Evolutionary conservation across 2,888 invertebrate species (phyloP), one percentile per base, ranked within the genome.

Genomic region (Limnephilus rhombicus): DNA sequence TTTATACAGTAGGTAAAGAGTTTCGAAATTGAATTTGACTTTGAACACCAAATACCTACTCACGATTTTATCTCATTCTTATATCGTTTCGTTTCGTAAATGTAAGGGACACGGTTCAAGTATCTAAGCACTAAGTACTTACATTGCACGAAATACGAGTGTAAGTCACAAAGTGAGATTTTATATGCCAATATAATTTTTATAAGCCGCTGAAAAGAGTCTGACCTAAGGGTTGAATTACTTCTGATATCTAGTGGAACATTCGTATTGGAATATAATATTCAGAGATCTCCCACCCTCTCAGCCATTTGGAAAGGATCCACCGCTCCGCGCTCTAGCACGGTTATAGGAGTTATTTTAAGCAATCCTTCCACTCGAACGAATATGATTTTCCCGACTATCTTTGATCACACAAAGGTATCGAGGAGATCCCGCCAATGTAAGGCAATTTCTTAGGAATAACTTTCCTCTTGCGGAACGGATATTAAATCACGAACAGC

Each of bases 261-360:
- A 37, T 81, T 89, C 81, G 49, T 49, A 83, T 90, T 83, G 90
- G 90, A 90, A 81, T 81, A 90, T 37, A 80, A 83, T 90, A 90
- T 37, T 81, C 29, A 15, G 45, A 90, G 53, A 90, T 90, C 29
- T 90, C 81, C 13, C 90, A n/a, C 37, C 24, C n/a, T 41, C 83
- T 82, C 49, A 83, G 24, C 82, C 90, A 90, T 90, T 90, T 53
- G 37, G 85, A 90, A n/a, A 29, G 31, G 24, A 45, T 85, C 85
- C 85, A 80, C 85, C 29, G 31, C 41, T 12, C 90, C 80, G 80
- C 41, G 85, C 45, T 34, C n/a, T 12, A 89, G 34, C 11, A 29
- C 80, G 37, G 89, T 81, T 41, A 81, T 90, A 24, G 29, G 83
- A 83, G 90, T 90, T 90, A 90, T 90, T 90, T 90, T 90, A 90